Base-by-base conservation (phyloP, 2,888 invertebrate species). In the Metacarcinus magister region DNA sequence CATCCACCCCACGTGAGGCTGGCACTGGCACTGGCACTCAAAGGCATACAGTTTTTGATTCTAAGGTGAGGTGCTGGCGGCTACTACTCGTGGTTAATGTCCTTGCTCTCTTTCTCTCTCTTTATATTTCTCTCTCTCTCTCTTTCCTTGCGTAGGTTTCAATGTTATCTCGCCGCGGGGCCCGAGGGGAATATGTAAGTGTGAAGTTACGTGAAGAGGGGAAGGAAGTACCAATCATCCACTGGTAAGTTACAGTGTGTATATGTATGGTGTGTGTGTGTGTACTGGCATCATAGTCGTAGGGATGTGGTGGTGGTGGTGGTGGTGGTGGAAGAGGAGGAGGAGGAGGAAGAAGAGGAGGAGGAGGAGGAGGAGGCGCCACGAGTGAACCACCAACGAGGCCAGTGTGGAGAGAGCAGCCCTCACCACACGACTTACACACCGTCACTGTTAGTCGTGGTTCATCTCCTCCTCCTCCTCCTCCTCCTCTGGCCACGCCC, bases 31-130 rank as follows among this genome's bases (percentile, higher is more conserved):
- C 39, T 4, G 10, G 75, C 87, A 87, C 87, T 39, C 39, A 16
- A 87, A 87, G 87, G 87, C 87, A 87, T 39, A 87, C 87, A 19
- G 87, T 23, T 87, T 87, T 87, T 87, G 87, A 87, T 87, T 87
- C 87, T 87, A 8, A 39, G 16, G 2, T 32, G 87, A 87, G 87
- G 82, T 87, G 32, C 13, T 87, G 28, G 39, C 0, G n/a, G 7
- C 19, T 82, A n/a, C 8, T 28, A 28, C 8, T 23, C 28, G 23
- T 28, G n/a, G 75, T 19, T 7, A n/a, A n/a, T 75, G 75, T 28
- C 75, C 75, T 75, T 75, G n/a, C 75, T 75, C 75, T 75, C 23
- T 75, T 28, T 75, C n/a, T 28, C 75, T 54, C 54, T 54, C 0
- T 67, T 1, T 67, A 5, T 67, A 16, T 67, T 0, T 67, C 23